These are phyloP conservation scores for Popillia japonica DNA, from an alignment of 1,140 invertebrate species.

Conservation along the genomic window DNA sequence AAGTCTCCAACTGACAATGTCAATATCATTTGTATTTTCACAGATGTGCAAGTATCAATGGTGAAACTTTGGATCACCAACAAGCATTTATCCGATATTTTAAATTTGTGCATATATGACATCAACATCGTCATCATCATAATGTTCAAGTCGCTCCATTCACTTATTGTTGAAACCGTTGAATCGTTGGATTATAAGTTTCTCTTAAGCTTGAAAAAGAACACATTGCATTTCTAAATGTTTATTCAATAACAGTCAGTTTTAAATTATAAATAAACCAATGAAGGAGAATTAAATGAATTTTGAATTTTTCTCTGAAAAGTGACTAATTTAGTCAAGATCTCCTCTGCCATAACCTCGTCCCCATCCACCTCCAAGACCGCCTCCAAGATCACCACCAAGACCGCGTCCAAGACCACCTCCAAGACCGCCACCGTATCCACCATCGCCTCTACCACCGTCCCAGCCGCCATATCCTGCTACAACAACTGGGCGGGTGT, in stretches of 20 bases:
- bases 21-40: too few species aligned
- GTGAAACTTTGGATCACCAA: too few species aligned
- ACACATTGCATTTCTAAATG: slow-evolving; percentile 14
- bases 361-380: not conserved
- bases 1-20: too few species aligned
- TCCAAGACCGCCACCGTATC: not conserved
- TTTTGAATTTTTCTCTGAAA: slow-evolving; percentile 1
- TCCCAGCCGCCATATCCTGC: slow-evolving; percentile 11
- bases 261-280: slow-evolving; percentile 29
- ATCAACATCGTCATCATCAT: too few species aligned
- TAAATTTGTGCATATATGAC: too few species aligned
- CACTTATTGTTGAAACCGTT: too few species aligned
- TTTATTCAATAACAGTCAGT: slow-evolving; percentile 31
- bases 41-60: too few species aligned
- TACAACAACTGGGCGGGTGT: slow-evolving; percentile 1
- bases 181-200: too few species aligned
- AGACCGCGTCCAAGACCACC: not conserved
- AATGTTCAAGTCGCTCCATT: too few species aligned
- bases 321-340: not conserved
- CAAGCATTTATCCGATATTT: too few species aligned
- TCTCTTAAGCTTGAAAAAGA: too few species aligned
- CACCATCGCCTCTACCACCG: not conserved
- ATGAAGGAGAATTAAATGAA: not conserved
- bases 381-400: not conserved
- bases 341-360: too few species aligned